phyloP scores from a whole-genome alignment of 2,888 invertebrate genomes.

The Machimus rusticus region DNA sequence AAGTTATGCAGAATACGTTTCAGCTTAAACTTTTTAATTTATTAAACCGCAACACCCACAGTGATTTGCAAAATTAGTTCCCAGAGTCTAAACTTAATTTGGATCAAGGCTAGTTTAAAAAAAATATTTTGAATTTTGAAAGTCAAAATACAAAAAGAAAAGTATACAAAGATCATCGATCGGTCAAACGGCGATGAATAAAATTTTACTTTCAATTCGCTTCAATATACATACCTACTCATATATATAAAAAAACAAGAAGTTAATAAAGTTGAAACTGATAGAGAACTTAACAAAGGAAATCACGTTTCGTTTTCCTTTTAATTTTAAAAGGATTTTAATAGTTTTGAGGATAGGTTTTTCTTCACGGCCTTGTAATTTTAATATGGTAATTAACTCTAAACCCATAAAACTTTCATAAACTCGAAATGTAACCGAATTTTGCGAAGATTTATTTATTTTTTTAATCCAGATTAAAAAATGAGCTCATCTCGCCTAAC shows the following conservation, averaged over 20 bases:
- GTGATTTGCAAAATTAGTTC: neutral
- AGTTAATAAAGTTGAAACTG: no score
- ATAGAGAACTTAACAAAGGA: no score
- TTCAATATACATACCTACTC: no score
- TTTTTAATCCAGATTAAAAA: neutral
- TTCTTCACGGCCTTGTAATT: neutral
- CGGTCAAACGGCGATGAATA: neutral
- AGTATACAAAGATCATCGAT: neutral
- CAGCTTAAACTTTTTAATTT: neutral
- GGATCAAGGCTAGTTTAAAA: neutral
- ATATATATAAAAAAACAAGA: no score
- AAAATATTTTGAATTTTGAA: neutral
- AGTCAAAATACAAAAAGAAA: neutral
- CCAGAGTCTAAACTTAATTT: neutral
- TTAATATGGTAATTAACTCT: neutral
- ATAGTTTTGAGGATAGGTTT: neutral
- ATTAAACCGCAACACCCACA: neutral
- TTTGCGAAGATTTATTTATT: neutral
- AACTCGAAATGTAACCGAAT: neutral
- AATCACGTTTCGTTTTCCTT: no score
- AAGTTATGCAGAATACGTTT: neutral
- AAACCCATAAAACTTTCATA: neutral
- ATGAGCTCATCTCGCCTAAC: neutral
- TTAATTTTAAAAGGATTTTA: no score
- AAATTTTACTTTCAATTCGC: neutral